These are phyloP conservation scores for Nematolebias whitei DNA, from an alignment of 2,113 vertebrate species.

Conservation along the genomic window DNA sequence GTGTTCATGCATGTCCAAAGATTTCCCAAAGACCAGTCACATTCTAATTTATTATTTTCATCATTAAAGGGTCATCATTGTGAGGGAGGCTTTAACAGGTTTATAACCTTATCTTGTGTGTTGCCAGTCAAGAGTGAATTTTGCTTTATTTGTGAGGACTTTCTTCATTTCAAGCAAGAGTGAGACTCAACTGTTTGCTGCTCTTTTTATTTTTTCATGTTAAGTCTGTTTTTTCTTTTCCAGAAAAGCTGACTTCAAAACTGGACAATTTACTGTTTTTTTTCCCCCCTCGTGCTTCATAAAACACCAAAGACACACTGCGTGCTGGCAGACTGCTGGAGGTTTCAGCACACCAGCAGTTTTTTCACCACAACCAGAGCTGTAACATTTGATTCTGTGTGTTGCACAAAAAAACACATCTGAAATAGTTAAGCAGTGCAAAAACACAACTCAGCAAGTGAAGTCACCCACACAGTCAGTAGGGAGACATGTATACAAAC, in stretches of 20 bases:
- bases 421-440: slow-evolving; percentile 1
- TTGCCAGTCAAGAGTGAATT: not conserved
- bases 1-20: no score
- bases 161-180: not conserved
- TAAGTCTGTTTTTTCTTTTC: not conserved
- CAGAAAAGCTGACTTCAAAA: not conserved
- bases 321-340: not conserved
- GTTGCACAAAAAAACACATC: not conserved
- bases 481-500: not conserved
- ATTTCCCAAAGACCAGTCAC: no score
- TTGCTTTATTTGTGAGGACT: not conserved
- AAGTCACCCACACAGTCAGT: slow-evolving; percentile 4
- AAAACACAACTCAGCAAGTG: not conserved
- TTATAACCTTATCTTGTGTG: not conserved
- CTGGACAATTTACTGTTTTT: not conserved
- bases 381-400: not conserved
- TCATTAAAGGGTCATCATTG: no score
- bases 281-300: not conserved
- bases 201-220: not conserved
- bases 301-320: not conserved
- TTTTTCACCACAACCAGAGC: not conserved
- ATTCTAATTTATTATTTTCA: no score
- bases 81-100: no score
- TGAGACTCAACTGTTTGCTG: not conserved
- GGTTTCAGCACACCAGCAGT: not conserved